phyloP scores from a whole-genome alignment of 2,888 invertebrate genomes.

The Erpobdella octoculata region DNA sequence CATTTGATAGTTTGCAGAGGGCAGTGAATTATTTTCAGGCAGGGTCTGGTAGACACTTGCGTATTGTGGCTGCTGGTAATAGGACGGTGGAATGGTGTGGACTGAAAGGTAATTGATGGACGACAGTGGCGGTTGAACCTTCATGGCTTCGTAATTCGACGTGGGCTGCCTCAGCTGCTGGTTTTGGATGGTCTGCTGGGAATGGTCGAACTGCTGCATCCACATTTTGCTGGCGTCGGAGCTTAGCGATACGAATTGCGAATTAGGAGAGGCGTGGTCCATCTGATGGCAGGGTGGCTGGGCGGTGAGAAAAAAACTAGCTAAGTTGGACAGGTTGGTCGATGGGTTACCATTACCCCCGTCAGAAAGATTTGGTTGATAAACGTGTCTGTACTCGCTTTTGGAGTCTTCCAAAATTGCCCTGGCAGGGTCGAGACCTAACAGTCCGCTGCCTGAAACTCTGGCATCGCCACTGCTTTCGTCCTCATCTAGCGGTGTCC shows the following conservation, averaged over 20 bases:
- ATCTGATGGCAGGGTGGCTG: neutral
- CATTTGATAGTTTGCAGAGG: neutral
- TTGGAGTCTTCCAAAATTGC: neutral
- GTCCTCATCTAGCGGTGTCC: neutral
- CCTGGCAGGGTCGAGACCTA: no score
- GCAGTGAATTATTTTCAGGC: neutral
- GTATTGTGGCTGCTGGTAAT: neutral
- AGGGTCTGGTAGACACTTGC: neutral
- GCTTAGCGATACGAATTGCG: neutral
- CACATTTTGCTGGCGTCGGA: slow-evolving; percentile 10
- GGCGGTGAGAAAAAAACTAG: neutral
- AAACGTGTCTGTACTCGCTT: neutral
- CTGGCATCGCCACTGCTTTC: neutral
- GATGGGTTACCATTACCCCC: neutral
- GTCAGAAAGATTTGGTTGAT: neutral
- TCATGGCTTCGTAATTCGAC: neutral
- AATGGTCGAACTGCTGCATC: slow-evolving; percentile 17
- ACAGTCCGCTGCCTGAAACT: neutral
- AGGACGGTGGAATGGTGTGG: neutral
- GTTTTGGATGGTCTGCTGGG: neutral
- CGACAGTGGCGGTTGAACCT: neutral
- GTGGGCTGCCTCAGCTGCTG: neutral
- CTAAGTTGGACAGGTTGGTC: neutral
- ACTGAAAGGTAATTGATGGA: neutral
- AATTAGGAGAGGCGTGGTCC: neutral